These are phyloP conservation scores for Ascaphus truei DNA, from an alignment of 2,113 vertebrate species.

Conservation along the genomic window DNA sequence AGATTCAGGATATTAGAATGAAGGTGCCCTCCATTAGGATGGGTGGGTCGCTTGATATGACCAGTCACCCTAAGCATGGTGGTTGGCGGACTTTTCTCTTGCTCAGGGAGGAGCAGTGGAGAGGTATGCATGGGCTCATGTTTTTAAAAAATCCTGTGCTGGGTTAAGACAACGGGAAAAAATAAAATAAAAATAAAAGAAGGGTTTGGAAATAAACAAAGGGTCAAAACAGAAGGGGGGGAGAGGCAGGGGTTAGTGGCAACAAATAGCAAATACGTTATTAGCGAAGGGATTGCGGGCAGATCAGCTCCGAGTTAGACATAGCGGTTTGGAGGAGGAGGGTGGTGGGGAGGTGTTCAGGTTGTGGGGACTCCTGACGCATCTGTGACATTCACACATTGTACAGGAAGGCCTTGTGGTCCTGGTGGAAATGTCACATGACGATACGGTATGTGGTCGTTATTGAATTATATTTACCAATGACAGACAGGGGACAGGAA, in stretches of 20 bases:
- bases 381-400: neutral
- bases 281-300: neutral
- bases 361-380: no score
- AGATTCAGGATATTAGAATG: no score
- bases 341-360: neutral
- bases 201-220: conserved; percentile 33
- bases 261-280: conserved; percentile 20
- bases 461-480: neutral
- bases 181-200: conserved; percentile 30
- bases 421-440: no score
- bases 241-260: conserved; percentile 19
- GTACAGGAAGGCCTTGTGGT: neutral
- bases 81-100: no score
- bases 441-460: neutral
- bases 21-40: no score
- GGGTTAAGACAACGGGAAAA: neutral
- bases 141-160: conserved; percentile 9
- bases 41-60: no score
- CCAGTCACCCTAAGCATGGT: no score
- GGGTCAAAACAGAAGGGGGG: conserved; percentile 36
- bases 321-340: neutral
- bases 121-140: neutral
- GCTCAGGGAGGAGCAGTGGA: neutral
- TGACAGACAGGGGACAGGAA: neutral
- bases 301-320: neutral